Percentiles rank a stretch among this genome's conserved stretches.
phyloP scores from a whole-genome alignment of 1,140 invertebrate genomes.

The Diploscapter pachys region DNA sequence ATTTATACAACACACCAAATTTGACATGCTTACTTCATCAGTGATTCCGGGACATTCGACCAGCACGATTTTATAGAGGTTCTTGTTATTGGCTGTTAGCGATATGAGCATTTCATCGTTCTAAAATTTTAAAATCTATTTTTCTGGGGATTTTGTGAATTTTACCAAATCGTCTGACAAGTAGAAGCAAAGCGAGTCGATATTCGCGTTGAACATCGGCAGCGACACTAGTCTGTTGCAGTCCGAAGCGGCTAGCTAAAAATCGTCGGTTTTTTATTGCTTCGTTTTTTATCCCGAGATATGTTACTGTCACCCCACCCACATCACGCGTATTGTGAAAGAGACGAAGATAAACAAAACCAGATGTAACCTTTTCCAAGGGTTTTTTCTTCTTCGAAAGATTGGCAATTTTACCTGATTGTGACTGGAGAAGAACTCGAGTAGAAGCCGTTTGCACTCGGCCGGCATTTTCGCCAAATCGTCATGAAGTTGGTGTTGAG shows the following conservation, averaged over 20 bases:
- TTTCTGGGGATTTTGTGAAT: too few relatives aligned
- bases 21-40: constrained; percentile 35
- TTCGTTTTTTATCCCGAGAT: constrained; percentile 1
- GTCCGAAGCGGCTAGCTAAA: constrained; percentile 42
- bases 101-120: constrained; percentile 41
- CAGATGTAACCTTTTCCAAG: not conserved
- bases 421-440: constrained; percentile 57
- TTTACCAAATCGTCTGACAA: constrained; percentile 50
- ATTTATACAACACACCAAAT: too few relatives aligned
- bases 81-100: constrained; percentile 37
- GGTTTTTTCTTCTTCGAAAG: not conserved
- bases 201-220: constrained; percentile 36
- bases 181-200: constrained; percentile 47
- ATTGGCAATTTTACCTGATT: constrained; percentile 41
- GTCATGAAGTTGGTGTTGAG: constrained; percentile 42
- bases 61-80: constrained; percentile 45
- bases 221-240: constrained; percentile 33
- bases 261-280: constrained; percentile 14
- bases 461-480: constrained; percentile 48
- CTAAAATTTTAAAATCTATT: too few relatives aligned
- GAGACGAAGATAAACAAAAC: constrained; percentile 5
- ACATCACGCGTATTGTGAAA: not conserved
- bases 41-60: constrained; percentile 53
- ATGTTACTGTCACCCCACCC: constrained; percentile 4
- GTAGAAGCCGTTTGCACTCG: constrained; percentile 50